These are phyloP conservation scores for Rattus rattus DNA, from an alignment of 2,113 vertebrate genomes.

Conservation along the genomic window DNA sequence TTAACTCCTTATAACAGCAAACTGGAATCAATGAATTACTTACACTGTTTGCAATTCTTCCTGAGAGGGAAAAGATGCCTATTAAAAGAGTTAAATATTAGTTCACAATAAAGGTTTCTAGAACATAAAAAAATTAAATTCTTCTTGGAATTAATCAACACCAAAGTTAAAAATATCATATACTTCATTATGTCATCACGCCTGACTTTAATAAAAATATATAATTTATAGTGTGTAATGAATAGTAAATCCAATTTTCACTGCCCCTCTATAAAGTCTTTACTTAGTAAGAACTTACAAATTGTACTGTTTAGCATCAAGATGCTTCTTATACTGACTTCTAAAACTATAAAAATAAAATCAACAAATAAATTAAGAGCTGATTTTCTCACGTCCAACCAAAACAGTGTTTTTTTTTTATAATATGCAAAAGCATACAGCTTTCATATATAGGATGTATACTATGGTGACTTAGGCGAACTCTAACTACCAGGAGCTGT, in stretches of 20 bases:
- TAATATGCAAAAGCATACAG: neutral
- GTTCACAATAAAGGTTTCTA: constrained; percentile 62
- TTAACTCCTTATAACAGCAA: constrained; percentile 53
- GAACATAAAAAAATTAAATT: constrained; percentile 8
- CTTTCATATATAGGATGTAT: neutral
- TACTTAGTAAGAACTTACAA: constrained; percentile 47
- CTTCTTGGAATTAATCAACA: constrained; percentile 58
- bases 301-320: neutral
- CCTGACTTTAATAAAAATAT: neutral
- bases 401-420: constrained; percentile 20
- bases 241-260: neutral
- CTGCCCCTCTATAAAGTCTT: constrained; percentile 1
- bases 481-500: neutral
- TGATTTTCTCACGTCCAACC: neutral
- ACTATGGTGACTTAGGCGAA: neutral
- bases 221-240: neutral
- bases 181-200: neutral
- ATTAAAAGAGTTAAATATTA: constrained; percentile 75
- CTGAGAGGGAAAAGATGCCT: constrained; percentile 84
- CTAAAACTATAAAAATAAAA: constrained; percentile 22
- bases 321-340: neutral
- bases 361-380: constrained; percentile 1
- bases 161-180: constrained; percentile 28
- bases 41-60: constrained; percentile 89
- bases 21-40: constrained; percentile 81